These are phyloP conservation scores for Colossoma macropomum DNA, from an alignment of 2,113 vertebrate genomes.

Conservation along the genomic window DNA sequence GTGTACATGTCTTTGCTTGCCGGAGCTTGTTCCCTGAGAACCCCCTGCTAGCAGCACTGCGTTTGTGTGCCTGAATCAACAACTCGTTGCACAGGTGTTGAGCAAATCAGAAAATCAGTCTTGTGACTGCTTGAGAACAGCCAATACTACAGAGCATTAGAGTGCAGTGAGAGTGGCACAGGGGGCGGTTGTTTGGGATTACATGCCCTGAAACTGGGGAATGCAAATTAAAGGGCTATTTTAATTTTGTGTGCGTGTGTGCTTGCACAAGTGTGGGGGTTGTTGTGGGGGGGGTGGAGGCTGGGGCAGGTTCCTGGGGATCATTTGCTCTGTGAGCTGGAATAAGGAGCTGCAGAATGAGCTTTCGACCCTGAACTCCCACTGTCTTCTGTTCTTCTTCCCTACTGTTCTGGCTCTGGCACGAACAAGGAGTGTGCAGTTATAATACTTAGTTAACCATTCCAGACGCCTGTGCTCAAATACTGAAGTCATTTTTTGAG, in stretches of 20 bases:
- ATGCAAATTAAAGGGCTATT: neutral
- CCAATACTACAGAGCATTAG: neutral
- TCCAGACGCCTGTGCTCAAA: neutral
- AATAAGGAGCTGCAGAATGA: neutral
- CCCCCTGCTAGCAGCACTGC: neutral
- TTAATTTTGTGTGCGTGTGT: slow-evolving; percentile 15
- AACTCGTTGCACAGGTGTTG: slow-evolving; percentile 7
- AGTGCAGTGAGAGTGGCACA: neutral
- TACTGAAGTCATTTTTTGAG: no score
- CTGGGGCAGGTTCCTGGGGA: slow-evolving; percentile 41
- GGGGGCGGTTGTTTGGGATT: neutral
- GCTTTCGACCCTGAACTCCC: neutral
- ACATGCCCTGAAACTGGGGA: neutral
- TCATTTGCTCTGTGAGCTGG: slow-evolving; percentile 33
- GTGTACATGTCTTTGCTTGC: neutral
- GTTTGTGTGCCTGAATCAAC: neutral
- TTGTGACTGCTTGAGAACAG: neutral
- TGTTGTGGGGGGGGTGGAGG: slow-evolving; percentile 20
- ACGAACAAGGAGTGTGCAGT: no score
- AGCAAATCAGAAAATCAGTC: slow-evolving; percentile 1
- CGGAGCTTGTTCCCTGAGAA: neutral
- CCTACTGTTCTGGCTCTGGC: neutral
- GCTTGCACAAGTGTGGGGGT: neutral
- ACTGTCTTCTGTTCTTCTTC: neutral
- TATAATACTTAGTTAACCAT: neutral